Conservation (phyloP, 2,888 invertebrate genomes). For the Dorcus hopei region DNA sequence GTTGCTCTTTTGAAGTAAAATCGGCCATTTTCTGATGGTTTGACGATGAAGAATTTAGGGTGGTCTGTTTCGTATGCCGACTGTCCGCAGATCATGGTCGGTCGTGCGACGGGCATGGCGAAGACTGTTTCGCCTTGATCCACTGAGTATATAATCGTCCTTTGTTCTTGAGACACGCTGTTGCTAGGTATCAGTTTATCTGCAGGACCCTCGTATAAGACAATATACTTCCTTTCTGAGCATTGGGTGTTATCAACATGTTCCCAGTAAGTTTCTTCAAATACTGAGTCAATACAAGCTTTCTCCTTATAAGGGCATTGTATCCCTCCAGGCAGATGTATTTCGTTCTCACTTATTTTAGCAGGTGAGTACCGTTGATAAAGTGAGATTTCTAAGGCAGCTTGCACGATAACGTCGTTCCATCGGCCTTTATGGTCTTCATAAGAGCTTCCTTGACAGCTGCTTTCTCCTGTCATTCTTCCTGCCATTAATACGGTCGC, state of each 20-base stretch:
- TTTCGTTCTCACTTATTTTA: conserved; percentile 3
- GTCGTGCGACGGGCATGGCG: conserved; percentile 2
- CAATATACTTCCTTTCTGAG: neutral
- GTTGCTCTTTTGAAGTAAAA: neutral
- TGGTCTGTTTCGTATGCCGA: conserved; percentile 3
- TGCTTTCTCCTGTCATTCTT: conserved; percentile 1
- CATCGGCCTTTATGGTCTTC: conserved; percentile 6
- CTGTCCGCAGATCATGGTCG: conserved; percentile 1
- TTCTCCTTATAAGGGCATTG: conserved; percentile 6
- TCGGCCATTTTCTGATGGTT: conserved; percentile 5
- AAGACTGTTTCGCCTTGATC: neutral
- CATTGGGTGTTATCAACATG: neutral
- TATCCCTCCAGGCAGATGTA: conserved; percentile 3
- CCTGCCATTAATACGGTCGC: conserved; percentile 4
- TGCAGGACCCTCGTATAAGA: neutral
- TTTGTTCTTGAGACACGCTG: neutral
- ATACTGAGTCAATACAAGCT: conserved; percentile 5
- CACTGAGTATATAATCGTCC: neutral
- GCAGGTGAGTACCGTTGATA: neutral
- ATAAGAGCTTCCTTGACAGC: neutral
- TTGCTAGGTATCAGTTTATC: neutral
- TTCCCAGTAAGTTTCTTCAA: conserved; percentile 5
- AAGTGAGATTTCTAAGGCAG: conserved; percentile 3
- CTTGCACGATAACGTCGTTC: conserved; percentile 3
- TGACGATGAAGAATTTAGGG: conserved; percentile 3